Evolutionary conservation across 2,113 vertebrate genomes (phyloP).

Genomic region (Ptilorrhoa leucosticta): DNA sequence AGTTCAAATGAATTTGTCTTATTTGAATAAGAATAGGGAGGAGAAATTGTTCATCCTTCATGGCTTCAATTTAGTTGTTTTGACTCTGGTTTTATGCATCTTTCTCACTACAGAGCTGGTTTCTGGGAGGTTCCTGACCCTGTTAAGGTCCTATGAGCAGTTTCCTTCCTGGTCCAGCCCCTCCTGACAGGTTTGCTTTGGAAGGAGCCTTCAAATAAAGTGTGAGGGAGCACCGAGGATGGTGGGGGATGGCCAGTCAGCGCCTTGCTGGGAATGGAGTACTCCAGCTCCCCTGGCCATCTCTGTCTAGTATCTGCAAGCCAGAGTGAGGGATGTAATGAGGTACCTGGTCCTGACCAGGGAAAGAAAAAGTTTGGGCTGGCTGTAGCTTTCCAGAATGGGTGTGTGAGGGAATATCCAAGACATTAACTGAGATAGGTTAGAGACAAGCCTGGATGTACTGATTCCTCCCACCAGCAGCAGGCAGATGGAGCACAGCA

Average conservation of each 20-base stretch:
- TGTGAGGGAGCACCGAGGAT: accelerated
- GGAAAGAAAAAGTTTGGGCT: not conserved
- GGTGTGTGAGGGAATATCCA: not conserved
- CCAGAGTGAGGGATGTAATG: not conserved
- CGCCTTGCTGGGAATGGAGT: not conserved
- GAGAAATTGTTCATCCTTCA: not conserved
- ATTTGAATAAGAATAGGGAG: not conserved
- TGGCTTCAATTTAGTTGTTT: not conserved
- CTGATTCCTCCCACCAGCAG: not conserved
- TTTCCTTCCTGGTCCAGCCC: not conserved
- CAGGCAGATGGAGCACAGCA: not conserved
- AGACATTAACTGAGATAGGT: not conserved
- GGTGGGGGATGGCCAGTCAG: not conserved
- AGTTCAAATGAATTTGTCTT: not conserved
- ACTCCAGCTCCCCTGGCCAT: not conserved
- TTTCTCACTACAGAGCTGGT: not conserved
- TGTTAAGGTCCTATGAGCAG: not conserved
- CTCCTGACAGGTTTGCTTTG: not conserved
- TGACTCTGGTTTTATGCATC: not conserved
- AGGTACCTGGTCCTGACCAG: not conserved
- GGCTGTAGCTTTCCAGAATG: not conserved
- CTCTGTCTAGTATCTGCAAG: not conserved
- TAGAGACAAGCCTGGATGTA: not conserved
- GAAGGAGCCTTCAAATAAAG: not conserved
- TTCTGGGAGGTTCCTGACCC: not conserved